phyloP scores from a whole-genome alignment of 2,797 vertebrate genomes.

The Lutjanus argentimaculatus region DNA sequence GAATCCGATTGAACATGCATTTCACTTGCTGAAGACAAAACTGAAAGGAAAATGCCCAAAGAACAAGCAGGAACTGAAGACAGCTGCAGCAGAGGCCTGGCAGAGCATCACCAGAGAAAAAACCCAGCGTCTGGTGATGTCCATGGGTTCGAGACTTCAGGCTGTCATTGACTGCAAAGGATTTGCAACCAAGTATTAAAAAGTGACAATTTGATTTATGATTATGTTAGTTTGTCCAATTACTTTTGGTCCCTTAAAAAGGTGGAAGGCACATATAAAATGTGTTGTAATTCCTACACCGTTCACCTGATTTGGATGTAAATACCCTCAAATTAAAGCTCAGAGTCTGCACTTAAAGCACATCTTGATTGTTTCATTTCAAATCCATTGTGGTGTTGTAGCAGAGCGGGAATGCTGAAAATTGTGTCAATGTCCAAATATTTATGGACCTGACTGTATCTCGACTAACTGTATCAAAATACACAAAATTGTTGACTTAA shows the following conservation, averaged over 20 bases:
- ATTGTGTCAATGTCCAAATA: too few species aligned
- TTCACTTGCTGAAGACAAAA: constrained; percentile 3
- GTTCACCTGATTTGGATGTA: constrained; percentile 66
- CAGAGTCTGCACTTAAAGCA: constrained; percentile 46
- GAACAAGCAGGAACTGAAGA: too few species aligned
- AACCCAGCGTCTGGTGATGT: background rate
- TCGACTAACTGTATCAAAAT: too few species aligned
- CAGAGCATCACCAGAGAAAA: background rate
- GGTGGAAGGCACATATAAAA: constrained; percentile 37
- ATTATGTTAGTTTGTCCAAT: too few species aligned
- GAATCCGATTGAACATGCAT: background rate
- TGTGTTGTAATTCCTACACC: constrained; percentile 66
- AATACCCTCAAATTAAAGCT: constrained; percentile 59
- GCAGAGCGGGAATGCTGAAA: too few species aligned
- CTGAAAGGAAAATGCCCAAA: background rate
- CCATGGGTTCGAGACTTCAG: constrained; percentile 16
- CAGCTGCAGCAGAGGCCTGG: too few species aligned
- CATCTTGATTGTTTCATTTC: background rate
- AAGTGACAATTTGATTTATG: too few species aligned
- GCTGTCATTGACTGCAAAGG: constrained; percentile 36
- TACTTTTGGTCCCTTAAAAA: background rate
- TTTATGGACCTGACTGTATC: too few species aligned
- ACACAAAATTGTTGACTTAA: too few species aligned
- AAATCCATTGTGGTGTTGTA: background rate
- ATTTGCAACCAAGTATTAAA: constrained; percentile 52